phyloP scores from a whole-genome alignment of 2,113 vertebrate species.

The Ranitomeya imitator region DNA sequence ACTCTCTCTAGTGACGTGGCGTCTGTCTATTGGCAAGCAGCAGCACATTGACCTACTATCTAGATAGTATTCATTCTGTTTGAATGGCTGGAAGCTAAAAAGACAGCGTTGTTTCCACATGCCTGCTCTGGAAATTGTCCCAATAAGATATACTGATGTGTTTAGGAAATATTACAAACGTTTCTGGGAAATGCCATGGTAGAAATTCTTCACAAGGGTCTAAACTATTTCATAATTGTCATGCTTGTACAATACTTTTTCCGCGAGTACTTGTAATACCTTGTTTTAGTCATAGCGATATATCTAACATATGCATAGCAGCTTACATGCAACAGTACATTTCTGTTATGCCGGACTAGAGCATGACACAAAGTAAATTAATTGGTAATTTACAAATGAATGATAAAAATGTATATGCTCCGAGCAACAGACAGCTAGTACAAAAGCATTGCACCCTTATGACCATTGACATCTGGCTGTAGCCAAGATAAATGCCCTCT shows the following conservation, averaged over 20 bases:
- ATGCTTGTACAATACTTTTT: background rate
- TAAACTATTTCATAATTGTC: background rate
- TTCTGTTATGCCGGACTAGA: background rate
- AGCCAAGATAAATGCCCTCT: background rate
- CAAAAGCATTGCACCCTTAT: background rate
- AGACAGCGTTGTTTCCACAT: slow-evolving; percentile 4
- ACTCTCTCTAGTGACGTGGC: slow-evolving; percentile 7
- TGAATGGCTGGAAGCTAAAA: background rate
- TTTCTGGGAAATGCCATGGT: background rate
- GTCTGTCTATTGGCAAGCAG: background rate
- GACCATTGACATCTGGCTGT: background rate
- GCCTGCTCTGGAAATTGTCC: background rate
- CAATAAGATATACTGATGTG: background rate
- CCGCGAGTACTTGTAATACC: background rate
- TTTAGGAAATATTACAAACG: background rate
- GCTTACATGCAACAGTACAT: background rate
- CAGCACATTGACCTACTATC: slow-evolving; percentile 19
- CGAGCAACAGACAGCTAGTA: background rate
- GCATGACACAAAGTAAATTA: background rate
- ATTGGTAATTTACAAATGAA: background rate
- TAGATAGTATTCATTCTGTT: background rate
- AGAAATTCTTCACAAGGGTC: background rate
- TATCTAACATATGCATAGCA: background rate
- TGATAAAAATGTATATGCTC: background rate
- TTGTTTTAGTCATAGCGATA: background rate